A percentile compares a stretch with the other conserved stretches of the same genome.
phyloP scores from a whole-genome alignment of 2,113 vertebrate genomes.

The Catharus minimus region DNA sequence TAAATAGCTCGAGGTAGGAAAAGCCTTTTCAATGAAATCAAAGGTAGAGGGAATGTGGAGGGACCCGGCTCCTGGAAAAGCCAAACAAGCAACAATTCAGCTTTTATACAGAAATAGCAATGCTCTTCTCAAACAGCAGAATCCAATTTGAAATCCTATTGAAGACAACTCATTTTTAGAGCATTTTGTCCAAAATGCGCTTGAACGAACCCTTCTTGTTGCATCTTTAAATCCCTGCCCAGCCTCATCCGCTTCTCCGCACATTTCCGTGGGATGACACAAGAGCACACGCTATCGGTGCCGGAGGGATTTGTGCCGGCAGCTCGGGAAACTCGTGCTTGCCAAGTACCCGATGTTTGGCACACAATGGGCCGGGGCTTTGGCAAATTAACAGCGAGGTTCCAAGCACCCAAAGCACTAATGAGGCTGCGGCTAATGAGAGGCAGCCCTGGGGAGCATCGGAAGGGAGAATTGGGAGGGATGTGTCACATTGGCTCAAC shows the following conservation, averaged over 20 bases:
- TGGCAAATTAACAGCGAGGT: background rate
- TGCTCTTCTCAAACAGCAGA: background rate
- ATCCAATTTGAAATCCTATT: background rate
- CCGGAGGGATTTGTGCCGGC: background rate
- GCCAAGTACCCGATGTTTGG: background rate
- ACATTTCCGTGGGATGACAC: background rate
- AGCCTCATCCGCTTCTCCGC: background rate
- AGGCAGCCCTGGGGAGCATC: background rate
- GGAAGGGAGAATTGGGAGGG: background rate
- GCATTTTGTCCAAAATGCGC: background rate
- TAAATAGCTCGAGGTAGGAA: background rate
- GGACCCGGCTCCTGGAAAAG: background rate
- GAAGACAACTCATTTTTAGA: background rate
- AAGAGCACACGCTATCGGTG: background rate
- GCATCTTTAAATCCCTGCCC: background rate
- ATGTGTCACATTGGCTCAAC: constrained; percentile 5
- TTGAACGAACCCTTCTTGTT: background rate
- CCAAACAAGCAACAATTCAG: background rate
- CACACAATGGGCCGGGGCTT: background rate
- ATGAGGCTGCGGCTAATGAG: constrained; percentile 26
- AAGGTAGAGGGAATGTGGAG: background rate
- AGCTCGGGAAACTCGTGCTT: constrained; percentile 18
- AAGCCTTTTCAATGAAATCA: background rate
- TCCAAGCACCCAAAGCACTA: constrained; percentile 8
- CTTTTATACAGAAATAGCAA: background rate